phyloP scores from a whole-genome alignment of 2,888 invertebrate species.

The Notodonta ziczac region DNA sequence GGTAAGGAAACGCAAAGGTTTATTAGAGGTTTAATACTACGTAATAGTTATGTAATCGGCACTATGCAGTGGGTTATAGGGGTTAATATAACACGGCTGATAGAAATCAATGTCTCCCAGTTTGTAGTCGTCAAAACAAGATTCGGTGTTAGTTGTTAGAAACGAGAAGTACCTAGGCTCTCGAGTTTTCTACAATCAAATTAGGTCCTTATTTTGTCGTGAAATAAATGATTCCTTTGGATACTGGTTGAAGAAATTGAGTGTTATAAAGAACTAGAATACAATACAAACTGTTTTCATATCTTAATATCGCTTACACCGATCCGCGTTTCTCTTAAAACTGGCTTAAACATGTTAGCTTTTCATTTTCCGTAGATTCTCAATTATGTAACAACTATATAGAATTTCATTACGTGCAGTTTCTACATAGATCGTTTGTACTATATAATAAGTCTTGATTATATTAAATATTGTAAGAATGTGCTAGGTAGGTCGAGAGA shows the following conservation, averaged over 20 bases:
- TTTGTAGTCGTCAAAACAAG: slow-evolving; percentile 18
- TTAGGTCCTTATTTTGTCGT: slow-evolving; percentile 14
- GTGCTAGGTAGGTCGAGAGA: neutral
- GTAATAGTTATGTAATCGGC: neutral
- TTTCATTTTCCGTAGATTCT: slow-evolving; percentile 10
- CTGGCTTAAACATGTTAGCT: slow-evolving; percentile 44
- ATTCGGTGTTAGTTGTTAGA: slow-evolving; percentile 19
- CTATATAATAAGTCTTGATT: neutral
- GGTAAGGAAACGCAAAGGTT: no score
- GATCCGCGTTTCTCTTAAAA: slow-evolving; percentile 27
- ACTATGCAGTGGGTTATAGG: neutral
- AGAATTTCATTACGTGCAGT: no score
- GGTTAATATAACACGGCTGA: neutral
- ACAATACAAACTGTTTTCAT: slow-evolving; percentile 16
- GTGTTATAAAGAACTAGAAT: slow-evolving; percentile 21
- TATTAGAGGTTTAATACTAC: neutral
- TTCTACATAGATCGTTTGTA: neutral
- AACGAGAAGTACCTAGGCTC: slow-evolving; percentile 7
- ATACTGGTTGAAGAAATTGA: slow-evolving; percentile 44
- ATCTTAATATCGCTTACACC: slow-evolving; percentile 31
- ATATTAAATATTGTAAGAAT: slow-evolving; percentile 6
- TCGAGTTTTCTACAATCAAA: slow-evolving; percentile 10
- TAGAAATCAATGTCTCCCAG: slow-evolving; percentile 33
- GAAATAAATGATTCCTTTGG: slow-evolving; percentile 52
- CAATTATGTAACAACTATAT: slow-evolving; percentile 9